phyloP scores from a whole-genome alignment of 2,797 vertebrate genomes.

The Scleropages formosus region DNA sequence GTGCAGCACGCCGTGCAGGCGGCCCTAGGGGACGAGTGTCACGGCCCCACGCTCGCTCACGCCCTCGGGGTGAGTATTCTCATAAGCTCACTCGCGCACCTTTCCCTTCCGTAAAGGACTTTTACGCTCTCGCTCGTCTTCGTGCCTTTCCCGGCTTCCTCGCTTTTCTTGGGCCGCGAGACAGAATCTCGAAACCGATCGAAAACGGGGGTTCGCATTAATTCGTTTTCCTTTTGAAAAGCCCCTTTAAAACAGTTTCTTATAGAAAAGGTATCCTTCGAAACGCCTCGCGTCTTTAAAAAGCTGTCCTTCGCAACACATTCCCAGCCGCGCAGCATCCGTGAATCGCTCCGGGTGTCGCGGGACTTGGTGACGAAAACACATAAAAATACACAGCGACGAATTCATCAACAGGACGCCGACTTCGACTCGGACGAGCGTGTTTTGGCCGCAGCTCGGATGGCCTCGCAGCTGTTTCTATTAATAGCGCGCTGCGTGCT shows the following conservation, averaged over 20 bases:
- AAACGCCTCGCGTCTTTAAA: no score
- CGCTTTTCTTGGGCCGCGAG: no score
- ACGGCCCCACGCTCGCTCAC: constrained; percentile 46
- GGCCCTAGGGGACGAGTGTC: constrained; percentile 61
- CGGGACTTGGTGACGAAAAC: no score
- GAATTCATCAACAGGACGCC: not conserved
- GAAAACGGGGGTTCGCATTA: no score
- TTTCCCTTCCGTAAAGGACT: constrained; percentile 20
- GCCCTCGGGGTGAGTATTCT: constrained; percentile 68
- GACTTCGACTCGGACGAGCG: constrained; percentile 12
- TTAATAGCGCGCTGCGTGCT: constrained; percentile 39
- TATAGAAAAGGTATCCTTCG: no score
- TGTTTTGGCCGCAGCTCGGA: constrained; percentile 40
- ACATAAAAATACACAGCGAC: constrained; percentile 1
- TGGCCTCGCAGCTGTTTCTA: constrained; percentile 21
- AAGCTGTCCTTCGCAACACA: no score
- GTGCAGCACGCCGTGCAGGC: constrained; percentile 69
- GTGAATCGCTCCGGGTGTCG: no score
- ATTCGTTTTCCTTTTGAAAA: no score
- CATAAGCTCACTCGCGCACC: no score
- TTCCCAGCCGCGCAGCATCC: no score
- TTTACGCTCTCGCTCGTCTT: constrained; percentile 32
- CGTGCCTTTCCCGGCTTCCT: not conserved
- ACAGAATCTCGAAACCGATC: no score
- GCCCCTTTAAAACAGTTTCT: no score